Conservation (phyloP, 2,113 vertebrate species). For the Nyctereutes procyonoides region DNA sequence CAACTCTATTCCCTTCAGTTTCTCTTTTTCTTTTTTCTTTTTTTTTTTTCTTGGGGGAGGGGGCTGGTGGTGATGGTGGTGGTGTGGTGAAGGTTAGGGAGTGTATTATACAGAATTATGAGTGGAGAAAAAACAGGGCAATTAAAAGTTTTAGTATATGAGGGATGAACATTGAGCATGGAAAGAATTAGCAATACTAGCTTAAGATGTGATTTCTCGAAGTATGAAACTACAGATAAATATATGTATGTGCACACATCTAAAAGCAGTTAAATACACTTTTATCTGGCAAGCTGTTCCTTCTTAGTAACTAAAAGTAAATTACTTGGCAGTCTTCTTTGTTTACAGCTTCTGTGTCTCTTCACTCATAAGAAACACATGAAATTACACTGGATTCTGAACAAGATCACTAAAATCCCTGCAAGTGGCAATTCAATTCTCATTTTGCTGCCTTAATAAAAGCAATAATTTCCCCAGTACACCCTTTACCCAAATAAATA, state of each 20-base stretch:
- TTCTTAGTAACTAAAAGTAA: constrained; percentile 56
- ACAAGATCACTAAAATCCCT: constrained; percentile 57
- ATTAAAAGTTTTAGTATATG: constrained; percentile 70
- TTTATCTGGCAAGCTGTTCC: constrained; percentile 62
- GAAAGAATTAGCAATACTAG: constrained; percentile 70
- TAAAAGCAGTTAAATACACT: constrained; percentile 58
- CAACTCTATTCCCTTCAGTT: constrained; percentile 17
- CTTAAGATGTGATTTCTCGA: constrained; percentile 64
- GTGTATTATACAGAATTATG: constrained; percentile 25
- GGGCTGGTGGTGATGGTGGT: not conserved
- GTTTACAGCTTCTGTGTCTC: constrained; percentile 67
- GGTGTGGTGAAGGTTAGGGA: constrained; percentile 3
- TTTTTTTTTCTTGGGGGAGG: not conserved
- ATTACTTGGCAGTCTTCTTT: constrained; percentile 67
- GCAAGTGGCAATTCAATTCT: not conserved
- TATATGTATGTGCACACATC: constrained; percentile 49
- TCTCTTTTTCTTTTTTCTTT: not conserved
- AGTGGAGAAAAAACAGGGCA: constrained; percentile 29
- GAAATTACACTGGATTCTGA: constrained; percentile 49
- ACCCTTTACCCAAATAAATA: constrained; percentile 29
- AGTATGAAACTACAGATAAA: constrained; percentile 46
- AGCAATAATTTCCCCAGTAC: constrained; percentile 26
- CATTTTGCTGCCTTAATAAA: not conserved
- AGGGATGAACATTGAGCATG: constrained; percentile 32
- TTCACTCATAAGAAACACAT: constrained; percentile 59